Conservation (phyloP, 1,140 invertebrate genomes). For the Cydia amplana region DNA sequence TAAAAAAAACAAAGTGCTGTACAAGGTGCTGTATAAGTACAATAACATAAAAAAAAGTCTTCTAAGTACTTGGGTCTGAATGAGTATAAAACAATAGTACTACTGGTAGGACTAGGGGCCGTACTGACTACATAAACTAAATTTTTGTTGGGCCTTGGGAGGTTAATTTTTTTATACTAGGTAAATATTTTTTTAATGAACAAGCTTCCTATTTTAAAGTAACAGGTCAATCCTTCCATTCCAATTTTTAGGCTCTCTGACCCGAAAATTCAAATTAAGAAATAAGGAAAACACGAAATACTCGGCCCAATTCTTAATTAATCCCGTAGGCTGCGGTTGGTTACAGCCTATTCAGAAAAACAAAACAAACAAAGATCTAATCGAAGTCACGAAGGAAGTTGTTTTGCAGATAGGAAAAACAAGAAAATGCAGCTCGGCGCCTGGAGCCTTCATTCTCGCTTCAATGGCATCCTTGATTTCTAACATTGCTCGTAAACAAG, state of each 20-base stretch:
- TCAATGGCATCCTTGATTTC: constrained; percentile 3
- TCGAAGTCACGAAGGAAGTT: neutral
- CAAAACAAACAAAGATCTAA: constrained; percentile 5
- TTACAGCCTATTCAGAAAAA: neutral
- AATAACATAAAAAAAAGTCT: too few relatives aligned
- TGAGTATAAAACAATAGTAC: too few relatives aligned
- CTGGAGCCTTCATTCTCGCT: constrained; percentile 9
- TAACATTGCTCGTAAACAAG: neutral
- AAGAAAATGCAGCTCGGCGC: neutral
- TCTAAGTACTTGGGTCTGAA: too few relatives aligned
- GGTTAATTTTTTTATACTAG: too few relatives aligned
- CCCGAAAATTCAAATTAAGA: neutral
- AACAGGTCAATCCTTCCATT: neutral
- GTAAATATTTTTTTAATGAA: too few relatives aligned
- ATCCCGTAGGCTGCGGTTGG: neutral
- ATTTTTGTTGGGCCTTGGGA: too few relatives aligned
- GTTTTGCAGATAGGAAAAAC: constrained; percentile 5
- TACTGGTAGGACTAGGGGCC: too few relatives aligned
- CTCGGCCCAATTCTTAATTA: neutral
- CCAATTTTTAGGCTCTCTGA: neutral
- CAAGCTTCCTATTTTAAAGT: neutral
- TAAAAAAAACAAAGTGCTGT: too few relatives aligned
- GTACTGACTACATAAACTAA: too few relatives aligned
- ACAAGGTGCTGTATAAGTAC: too few relatives aligned
- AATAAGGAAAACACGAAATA: constrained; percentile 3